Percentiles rank a stretch among this genome's conserved stretches.
These are phyloP conservation scores for Notothenia rossii DNA, from an alignment of 2,113 vertebrate genomes.

Conservation along the genomic window DNA sequence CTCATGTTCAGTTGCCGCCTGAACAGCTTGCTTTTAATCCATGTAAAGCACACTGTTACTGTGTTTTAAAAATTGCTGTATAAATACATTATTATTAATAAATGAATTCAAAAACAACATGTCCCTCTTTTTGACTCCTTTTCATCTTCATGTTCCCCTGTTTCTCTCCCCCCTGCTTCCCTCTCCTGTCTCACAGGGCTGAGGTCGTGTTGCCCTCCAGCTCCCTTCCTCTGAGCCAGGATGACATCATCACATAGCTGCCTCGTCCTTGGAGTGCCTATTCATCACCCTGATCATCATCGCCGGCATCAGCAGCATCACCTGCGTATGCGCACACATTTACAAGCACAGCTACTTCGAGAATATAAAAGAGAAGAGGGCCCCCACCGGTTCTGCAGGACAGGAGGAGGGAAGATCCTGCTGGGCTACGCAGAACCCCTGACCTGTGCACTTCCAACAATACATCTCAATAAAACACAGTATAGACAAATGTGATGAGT, in stretches of 20 bases:
- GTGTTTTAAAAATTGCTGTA: no score
- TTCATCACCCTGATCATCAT: conserved; percentile 80
- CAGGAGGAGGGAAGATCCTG: conserved; percentile 55
- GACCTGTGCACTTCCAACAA: conserved; percentile 78
- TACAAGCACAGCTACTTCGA: conserved; percentile 24
- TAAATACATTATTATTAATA: not conserved
- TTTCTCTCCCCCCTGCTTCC: conserved; percentile 19
- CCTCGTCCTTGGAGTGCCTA: conserved; percentile 70
- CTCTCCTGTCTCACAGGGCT: conserved; percentile 45
- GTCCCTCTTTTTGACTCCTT: not conserved
- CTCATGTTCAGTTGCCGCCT: no score
- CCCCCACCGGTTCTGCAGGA: conserved; percentile 46
- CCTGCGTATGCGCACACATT: conserved; percentile 44
- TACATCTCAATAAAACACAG: conserved; percentile 78
- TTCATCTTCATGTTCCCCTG: not conserved
- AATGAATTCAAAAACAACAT: not conserved
- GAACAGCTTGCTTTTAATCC: no score
- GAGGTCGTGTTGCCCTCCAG: conserved; percentile 78
- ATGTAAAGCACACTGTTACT: no score
- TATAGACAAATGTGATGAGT: conserved; percentile 76
- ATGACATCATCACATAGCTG: conserved; percentile 78
- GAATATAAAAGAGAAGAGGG: conserved; percentile 54
- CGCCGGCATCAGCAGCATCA: conserved; percentile 72
- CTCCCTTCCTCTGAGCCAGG: conserved; percentile 56
- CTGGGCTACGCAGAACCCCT: conserved; percentile 77